Base-by-base conservation (phyloP, 2,113 vertebrate genomes). In the Synodontis membranacea region DNA sequence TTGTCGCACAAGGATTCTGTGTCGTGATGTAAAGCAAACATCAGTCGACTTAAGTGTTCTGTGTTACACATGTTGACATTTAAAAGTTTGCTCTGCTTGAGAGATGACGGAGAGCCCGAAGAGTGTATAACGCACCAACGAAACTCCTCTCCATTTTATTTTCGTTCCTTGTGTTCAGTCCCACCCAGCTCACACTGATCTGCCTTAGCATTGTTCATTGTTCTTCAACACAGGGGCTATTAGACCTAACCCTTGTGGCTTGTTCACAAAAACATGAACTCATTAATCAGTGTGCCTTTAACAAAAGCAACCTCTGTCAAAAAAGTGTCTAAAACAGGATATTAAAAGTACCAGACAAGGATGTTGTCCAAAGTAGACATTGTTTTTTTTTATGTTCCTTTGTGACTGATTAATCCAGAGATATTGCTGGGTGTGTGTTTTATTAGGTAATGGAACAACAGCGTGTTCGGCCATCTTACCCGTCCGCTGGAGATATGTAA, bases 341-440 rank as follows among this genome's bases (percentile, higher is more conserved):
- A 14, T 80, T 31, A 42, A 1, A 86, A 15, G 8, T 37, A 34
- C 48, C 75, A 44, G 78, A 58, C 50, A 1, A 70, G 78, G 78
- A 60, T 81, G 25, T 72, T 25, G 4, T 48, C n/a, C n/a, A n/a
- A n/a, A n/a, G n/a, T 34, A 2, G n/a, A 60, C 83, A 4, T 23
- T 68, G 46, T 70, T 54, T 79, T 70, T 54, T 79, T 80, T 86
- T 68, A 6, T 48, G 37, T 25, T 12, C 7, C 5, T 42, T 39
- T 64, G 39, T 72, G 52, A 80, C 84, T 80, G 85, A 81, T 81
- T 81, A 86, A 81, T 56, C 64, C 50, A 5, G 46, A 70, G 28
- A 42, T 46, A 58, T 72, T 34, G 37, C 28, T 31, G 78, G 78
- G 25, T 58, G 64, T 85, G 58, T 81, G 78, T 72, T 81, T 81